Evolutionary conservation across 53 echinoderm and acorn worm genomes (phyloP).

Genomic region (Temnopleurus reevesii): DNA sequence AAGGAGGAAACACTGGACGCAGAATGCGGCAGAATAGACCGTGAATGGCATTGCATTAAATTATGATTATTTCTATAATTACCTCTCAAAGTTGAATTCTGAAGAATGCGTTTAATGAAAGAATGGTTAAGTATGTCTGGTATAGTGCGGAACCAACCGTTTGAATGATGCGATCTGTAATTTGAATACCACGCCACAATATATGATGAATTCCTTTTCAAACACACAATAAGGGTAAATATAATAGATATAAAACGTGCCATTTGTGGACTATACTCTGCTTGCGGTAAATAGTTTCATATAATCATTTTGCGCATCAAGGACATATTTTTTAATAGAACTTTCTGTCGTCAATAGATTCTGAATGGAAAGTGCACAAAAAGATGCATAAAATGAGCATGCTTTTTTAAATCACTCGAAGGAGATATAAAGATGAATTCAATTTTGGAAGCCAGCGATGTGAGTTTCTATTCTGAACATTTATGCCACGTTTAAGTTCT

Average conservation of each 20-base stretch:
- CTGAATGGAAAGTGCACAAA: not conserved
- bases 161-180: not conserved
- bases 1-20: not conserved
- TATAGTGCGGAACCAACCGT: not conserved
- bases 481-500: not conserved
- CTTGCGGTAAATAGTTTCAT: not conserved
- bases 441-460: not conserved
- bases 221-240: not conserved
- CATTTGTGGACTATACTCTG: not conserved
- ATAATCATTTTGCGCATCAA: not conserved
- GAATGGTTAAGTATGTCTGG: not conserved
- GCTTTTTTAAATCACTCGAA: constrained; percentile 7
- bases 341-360: not conserved
- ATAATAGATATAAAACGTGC: not conserved
- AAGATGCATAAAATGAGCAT: not conserved
- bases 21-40: not conserved
- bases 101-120: not conserved
- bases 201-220: not conserved
- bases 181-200: not conserved
- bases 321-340: constrained; percentile 18
- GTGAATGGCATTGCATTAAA: not conserved
- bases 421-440: not conserved
- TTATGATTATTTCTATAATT: not conserved
- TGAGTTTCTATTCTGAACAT: constrained; percentile 1
- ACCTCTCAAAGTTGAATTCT: not conserved